Base-by-base conservation (phyloP, 2,888 invertebrate genomes). In the Drosophila engyochracea region DNA sequence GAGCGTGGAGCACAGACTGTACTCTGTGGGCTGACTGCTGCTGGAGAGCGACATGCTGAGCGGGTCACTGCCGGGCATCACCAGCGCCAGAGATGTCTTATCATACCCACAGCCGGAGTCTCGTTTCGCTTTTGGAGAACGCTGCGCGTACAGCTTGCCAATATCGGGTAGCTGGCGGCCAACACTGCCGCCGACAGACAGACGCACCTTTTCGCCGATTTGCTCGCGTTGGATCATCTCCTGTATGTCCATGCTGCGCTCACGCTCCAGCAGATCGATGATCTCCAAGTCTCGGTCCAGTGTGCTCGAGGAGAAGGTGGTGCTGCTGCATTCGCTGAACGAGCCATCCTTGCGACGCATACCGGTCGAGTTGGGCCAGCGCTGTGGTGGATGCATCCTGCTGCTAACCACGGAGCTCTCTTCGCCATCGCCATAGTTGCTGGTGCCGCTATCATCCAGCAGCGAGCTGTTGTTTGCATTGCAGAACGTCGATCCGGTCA, bases 251-350 rank as follows among this genome's bases (percentile, higher is more conserved):
- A 93, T 91, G 80, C 92, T 93, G 53, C 93, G 91, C 74, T 93
- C 93, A n/a, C 93, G 92, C 64, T 93, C 94, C 31, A 93, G 70
- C 72, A 93, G 81, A 79, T 93, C 93, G 65, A 93, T 93, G 5
- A 93, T 93, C 83, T 93, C 93, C 73, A 93, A 52, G 71, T 93
- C 93, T 4, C 93, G 90, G n/a, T 93, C 93, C 70, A 94, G 60
- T 5, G 93, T 93, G 79, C 92, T 93, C 2, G 92, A 89, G 0
- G 92, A 89, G 67, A 92, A 91, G 33, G 91, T 91, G 58, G 91
- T 91, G 61, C 90, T 90, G 53, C 91, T 91, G 79, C 90, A 89
- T 55, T 93, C 93, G 19, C 93, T 93, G 52, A 93, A 92, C 0
- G 92, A 92, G 1, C 90, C 71, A 39, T 93, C 93, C 64, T 93